Percentiles rank a stretch among this genome's conserved stretches.
Evolutionary conservation across 2,888 invertebrate species (phyloP).

Genomic region (Cinara cedri): DNA sequence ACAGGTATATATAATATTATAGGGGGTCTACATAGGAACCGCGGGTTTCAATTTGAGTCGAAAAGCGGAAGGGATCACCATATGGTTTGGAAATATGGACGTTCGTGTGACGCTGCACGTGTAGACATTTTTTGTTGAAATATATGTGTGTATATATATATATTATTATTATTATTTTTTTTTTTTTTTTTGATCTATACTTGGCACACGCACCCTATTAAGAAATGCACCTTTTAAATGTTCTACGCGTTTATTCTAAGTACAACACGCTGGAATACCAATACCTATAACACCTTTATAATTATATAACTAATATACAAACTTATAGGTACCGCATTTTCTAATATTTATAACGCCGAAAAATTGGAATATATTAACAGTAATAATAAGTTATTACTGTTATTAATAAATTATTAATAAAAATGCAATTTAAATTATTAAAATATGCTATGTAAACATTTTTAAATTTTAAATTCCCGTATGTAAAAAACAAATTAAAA

Average conservation of each 20-base stretch:
- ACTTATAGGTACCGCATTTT: too few relatives aligned
- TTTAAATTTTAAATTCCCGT: too few relatives aligned
- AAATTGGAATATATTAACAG: too few relatives aligned
- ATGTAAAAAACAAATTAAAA: too few relatives aligned
- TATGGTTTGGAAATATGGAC: slow-evolving; percentile 38
- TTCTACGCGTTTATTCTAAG: slow-evolving; percentile 42
- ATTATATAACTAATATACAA: too few relatives aligned
- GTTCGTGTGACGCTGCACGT: slow-evolving; percentile 38
- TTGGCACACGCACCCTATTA: slow-evolving; percentile 56
- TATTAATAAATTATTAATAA: too few relatives aligned
- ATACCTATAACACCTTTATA: too few relatives aligned
- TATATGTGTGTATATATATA: slow-evolving; percentile 20
- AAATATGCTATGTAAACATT: too few relatives aligned
- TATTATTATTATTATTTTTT: neutral
- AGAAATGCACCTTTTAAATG: slow-evolving; percentile 46
- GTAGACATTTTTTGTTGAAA: slow-evolving; percentile 27
- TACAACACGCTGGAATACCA: slow-evolving; percentile 6
- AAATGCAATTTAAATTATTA: too few relatives aligned
- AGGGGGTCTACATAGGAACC: neutral
- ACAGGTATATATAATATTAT: neutral
- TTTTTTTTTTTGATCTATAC: slow-evolving; percentile 66
- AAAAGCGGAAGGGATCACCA: slow-evolving; percentile 37
- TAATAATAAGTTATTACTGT: too few relatives aligned
- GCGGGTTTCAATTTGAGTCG: slow-evolving; percentile 18
- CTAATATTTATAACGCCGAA: too few relatives aligned